These are phyloP conservation scores for Aurelia coerulea DNA, from an alignment of 30 jellyfish, hydroid and myxozoan species.

Conservation along the genomic window DNA sequence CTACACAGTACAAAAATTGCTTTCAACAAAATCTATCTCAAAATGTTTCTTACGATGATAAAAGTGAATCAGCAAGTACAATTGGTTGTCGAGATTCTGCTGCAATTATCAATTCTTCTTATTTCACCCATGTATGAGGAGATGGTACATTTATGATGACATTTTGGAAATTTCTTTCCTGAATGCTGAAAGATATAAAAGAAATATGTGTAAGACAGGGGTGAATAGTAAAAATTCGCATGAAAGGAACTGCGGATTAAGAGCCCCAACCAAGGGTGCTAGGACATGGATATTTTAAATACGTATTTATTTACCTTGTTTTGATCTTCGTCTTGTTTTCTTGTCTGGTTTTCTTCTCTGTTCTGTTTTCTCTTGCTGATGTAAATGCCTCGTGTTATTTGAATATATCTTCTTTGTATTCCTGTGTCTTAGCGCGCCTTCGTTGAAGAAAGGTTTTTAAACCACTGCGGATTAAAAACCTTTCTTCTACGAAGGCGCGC, in stretches of 20 bases:
- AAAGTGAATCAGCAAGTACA: constrained; percentile 17
- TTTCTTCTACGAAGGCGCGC: too few relatives aligned
- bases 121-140: background rate
- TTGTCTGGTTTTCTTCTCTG: too few relatives aligned
- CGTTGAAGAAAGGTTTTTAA: too few relatives aligned
- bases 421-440: too few relatives aligned
- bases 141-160: background rate
- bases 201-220: background rate
- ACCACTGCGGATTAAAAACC: too few relatives aligned
- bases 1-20: constrained; percentile 51
- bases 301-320: too few relatives aligned
- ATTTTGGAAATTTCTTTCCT: constrained; percentile 30
- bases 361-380: too few relatives aligned
- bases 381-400: too few relatives aligned
- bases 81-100: background rate
- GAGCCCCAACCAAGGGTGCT: too few relatives aligned
- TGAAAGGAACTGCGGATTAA: background rate
- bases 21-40: constrained; percentile 25
- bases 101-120: background rate
- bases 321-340: too few relatives aligned
- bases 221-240: background rate
- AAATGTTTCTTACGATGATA: constrained; percentile 47
- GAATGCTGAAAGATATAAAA: constrained; percentile 25
- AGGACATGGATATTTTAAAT: too few relatives aligned
- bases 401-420: too few relatives aligned